Percentiles rank a stretch among this genome's conserved stretches.
Conservation (phyloP, 1,140 invertebrate species). For the Archivesica marissinica region DNA sequence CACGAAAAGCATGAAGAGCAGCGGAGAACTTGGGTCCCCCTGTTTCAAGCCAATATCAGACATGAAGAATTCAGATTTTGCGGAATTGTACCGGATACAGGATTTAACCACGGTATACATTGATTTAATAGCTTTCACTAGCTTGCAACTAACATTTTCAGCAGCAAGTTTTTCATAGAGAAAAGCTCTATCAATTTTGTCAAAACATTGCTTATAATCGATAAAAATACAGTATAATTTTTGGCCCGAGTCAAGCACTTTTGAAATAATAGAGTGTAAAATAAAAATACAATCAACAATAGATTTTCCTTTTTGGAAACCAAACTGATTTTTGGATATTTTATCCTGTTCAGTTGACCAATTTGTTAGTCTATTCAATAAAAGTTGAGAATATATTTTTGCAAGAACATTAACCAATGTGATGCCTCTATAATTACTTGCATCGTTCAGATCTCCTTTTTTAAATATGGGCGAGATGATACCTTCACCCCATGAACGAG, state of each 20-base stretch:
- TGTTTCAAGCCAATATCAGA: not conserved
- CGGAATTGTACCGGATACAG: not conserved
- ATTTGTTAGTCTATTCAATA: not conserved
- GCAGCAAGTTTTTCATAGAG: not conserved
- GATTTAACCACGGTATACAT: not conserved
- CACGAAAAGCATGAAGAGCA: slow-evolving; percentile 1
- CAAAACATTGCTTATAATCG: not conserved
- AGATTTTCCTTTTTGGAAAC: not conserved
- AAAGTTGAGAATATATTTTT: slow-evolving; percentile 8
- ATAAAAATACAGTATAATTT: not conserved
- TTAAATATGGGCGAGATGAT: not conserved
- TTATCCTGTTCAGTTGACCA: not conserved
- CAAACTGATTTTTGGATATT: not conserved
- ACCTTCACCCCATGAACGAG: not conserved
- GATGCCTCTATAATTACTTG: not conserved
- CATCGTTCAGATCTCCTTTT: not conserved
- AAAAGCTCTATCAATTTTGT: not conserved
- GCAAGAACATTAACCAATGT: not conserved
- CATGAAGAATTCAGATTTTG: not conserved
- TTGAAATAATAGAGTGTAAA: slow-evolving; percentile 15
- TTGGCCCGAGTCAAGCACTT: not conserved
- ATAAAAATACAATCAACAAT: slow-evolving; percentile 5
- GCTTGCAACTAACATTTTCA: not conserved
- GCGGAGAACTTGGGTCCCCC: not conserved
- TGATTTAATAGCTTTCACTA: slow-evolving; percentile 7